Conservation (phyloP, 2,797 vertebrate species). For the Arrhamphus sclerolepis region DNA sequence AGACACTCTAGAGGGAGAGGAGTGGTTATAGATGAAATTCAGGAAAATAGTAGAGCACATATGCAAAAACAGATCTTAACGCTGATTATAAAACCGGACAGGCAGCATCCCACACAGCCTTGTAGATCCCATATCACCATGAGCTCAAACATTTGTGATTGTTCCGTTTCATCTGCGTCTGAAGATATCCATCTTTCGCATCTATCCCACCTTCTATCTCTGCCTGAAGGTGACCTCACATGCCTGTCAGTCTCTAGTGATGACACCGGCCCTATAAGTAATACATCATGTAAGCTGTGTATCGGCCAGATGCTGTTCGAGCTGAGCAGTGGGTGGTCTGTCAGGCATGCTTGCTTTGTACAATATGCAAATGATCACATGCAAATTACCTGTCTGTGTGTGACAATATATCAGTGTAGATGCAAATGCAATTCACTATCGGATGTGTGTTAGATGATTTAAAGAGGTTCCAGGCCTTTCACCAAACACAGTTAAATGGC, state of each 20-base stretch:
- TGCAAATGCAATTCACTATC: conserved; percentile 54
- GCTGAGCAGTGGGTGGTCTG: conserved; percentile 71
- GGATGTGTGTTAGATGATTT: conserved; percentile 37
- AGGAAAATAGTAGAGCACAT: conserved; percentile 27
- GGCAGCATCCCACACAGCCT: conserved; percentile 17
- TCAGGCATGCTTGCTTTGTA: conserved; percentile 58
- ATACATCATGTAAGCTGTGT: conserved; percentile 74
- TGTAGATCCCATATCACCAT: conserved; percentile 27
- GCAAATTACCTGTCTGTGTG: conserved; percentile 65
- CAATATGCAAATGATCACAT: conserved; percentile 77
- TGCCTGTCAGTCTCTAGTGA: conserved; percentile 64
- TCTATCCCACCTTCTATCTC: conserved; percentile 22
- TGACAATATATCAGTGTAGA: conserved; percentile 49
- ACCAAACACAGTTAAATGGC: conserved; percentile 42
- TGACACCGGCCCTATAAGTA: conserved; percentile 69
- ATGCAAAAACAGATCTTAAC: conserved; percentile 48
- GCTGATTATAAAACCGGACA: conserved; percentile 29
- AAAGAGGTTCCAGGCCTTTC: conserved; percentile 30
- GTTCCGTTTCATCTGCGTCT: conserved; percentile 63
- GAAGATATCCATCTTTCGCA: conserved; percentile 60
- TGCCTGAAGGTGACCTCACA: conserved; percentile 77
- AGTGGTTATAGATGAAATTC: conserved; percentile 16
- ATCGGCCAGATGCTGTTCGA: conserved; percentile 65
- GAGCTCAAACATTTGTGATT: conserved; percentile 48
- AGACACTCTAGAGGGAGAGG: conserved; percentile 14